Percentiles rank a stretch among this genome's conserved stretches.
phyloP scores from a whole-genome alignment of 2,888 invertebrate genomes.

The Mechanitis mazaeus region DNA sequence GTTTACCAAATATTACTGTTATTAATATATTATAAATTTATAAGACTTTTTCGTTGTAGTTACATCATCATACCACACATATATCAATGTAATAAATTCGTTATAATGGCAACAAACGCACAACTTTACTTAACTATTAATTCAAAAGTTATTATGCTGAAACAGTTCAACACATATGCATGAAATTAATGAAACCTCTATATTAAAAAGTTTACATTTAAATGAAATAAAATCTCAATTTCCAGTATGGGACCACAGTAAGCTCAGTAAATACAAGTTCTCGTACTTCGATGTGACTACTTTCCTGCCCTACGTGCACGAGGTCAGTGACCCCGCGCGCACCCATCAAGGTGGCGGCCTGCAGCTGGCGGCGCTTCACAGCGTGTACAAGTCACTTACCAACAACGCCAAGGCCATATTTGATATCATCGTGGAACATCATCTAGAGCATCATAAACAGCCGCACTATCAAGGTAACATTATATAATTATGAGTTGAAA shows the following conservation, averaged over 20 bases:
- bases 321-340: constrained; percentile 65
- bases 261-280: constrained; percentile 89
- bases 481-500: too few relatives aligned
- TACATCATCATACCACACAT: background rate
- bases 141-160: too few relatives aligned
- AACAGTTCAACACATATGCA: too few relatives aligned
- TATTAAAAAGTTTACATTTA: background rate
- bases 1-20: constrained; percentile 40
- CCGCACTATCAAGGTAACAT: constrained; percentile 83
- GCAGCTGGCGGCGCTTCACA: constrained; percentile 89
- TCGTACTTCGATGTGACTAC: constrained; percentile 95
- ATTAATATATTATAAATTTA: too few relatives aligned
- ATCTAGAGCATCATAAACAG: constrained; percentile 84
- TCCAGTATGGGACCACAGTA: constrained; percentile 93
- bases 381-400: constrained; percentile 93
- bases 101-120: too few relatives aligned
- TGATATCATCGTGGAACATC: constrained; percentile 86
- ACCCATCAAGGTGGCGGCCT: constrained; percentile 86
- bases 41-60: background rate
- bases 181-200: too few relatives aligned
- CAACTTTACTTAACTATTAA: too few relatives aligned
- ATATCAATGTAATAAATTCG: too few relatives aligned
- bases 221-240: constrained; percentile 26
- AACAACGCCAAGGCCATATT: constrained; percentile 92
- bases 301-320: constrained; percentile 87